These are phyloP conservation scores for Rhopalosiphum padi DNA, from an alignment of 1,140 invertebrate species.

Conservation along the genomic window DNA sequence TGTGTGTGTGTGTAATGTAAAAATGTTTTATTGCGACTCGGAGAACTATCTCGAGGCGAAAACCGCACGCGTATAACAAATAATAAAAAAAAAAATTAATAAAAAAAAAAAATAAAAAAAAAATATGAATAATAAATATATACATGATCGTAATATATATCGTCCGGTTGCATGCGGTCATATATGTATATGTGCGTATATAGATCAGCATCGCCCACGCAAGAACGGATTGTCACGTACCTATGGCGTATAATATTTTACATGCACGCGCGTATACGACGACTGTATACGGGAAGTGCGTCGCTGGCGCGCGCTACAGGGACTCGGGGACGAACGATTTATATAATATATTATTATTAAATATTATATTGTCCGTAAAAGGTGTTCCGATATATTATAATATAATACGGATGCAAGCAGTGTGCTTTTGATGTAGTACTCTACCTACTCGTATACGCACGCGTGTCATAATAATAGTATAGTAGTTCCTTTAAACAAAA, in stretches of 20 bases:
- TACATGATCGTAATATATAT: neutral
- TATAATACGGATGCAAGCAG: neutral
- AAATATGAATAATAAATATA: neutral
- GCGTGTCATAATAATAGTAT: neutral
- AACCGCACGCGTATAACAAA: neutral
- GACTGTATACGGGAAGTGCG: neutral
- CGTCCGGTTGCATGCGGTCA: neutral
- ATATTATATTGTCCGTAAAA: constrained; percentile 5
- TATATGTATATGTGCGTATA: neutral
- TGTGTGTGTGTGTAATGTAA: neutral
- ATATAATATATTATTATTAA: neutral
- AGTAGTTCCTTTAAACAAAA: too few relatives aligned
- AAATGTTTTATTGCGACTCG: constrained; percentile 7
- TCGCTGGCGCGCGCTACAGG: neutral
- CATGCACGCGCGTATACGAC: neutral
- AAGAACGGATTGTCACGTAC: constrained; percentile 17
- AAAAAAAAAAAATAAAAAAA: neutral
- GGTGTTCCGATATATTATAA: neutral
- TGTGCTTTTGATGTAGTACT: too few relatives aligned
- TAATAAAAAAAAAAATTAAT: neutral
- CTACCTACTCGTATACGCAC: neutral
- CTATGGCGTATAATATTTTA: neutral
- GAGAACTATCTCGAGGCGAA: neutral
- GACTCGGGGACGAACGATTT: neutral
- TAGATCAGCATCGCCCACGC: constrained; percentile 34